Conservation (phyloP, 1,140 invertebrate species). For the Hyposmocoma kahamanoa region DNA sequence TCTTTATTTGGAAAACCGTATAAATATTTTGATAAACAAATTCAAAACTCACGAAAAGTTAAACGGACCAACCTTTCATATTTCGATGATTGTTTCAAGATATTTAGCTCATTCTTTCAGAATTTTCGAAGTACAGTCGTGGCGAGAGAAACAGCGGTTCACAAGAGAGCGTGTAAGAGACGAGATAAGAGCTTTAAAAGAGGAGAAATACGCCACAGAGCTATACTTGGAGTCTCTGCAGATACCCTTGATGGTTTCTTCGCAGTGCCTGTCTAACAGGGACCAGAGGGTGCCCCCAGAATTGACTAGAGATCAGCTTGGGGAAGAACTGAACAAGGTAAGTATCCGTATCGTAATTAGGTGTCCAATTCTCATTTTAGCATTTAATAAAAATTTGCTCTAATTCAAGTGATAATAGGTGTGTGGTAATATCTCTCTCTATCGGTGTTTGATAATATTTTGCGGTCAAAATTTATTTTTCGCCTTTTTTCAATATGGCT, state of each 20-base stretch:
- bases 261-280: slow-evolving; percentile 86
- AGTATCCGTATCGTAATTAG: no score
- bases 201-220: slow-evolving; percentile 86
- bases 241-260: slow-evolving; percentile 83
- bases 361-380: no score
- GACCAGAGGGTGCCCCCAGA: slow-evolving; percentile 86
- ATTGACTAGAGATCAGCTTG: slow-evolving; percentile 88
- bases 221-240: slow-evolving; percentile 83
- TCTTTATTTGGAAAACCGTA: no score
- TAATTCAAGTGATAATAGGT: no score
- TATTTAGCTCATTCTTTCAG: slow-evolving; percentile 51
- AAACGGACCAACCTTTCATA: neutral
- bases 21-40: no score
- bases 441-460: no score
- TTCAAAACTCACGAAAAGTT: no score
- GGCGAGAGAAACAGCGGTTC: slow-evolving; percentile 82
- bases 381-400: no score
- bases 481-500: no score
- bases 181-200: slow-evolving; percentile 81
- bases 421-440: no score
- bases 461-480: no score
- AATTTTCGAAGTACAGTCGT: slow-evolving; percentile 82
- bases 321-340: slow-evolving; percentile 86
- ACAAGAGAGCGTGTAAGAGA: slow-evolving; percentile 79
- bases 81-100: neutral